phyloP scores from a whole-genome alignment of 2,797 vertebrate species.

The Leucoraja ocellata region DNA sequence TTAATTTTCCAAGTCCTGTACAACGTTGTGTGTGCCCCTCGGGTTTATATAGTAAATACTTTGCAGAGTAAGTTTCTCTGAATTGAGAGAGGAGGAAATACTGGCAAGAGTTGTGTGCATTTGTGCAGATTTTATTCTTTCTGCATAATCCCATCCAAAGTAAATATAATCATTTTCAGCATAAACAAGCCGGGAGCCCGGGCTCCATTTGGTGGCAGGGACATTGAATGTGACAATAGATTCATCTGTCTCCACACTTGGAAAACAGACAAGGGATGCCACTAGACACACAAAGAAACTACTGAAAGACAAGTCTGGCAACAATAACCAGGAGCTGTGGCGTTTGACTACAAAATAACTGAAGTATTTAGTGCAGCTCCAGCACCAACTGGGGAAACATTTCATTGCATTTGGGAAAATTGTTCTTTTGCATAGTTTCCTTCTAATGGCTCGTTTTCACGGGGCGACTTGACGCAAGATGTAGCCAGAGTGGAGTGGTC shows the following conservation, averaged over 20 bases:
- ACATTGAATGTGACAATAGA: background rate
- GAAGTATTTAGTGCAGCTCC: background rate
- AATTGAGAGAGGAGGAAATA: background rate
- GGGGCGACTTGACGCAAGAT: too few relatives aligned
- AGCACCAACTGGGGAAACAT: background rate
- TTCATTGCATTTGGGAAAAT: conserved; percentile 17
- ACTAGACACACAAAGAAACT: conserved; percentile 6
- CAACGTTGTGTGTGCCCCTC: background rate
- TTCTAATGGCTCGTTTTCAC: too few relatives aligned
- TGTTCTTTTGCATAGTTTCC: background rate
- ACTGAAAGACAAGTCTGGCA: conserved; percentile 27
- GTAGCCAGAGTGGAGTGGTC: too few relatives aligned
- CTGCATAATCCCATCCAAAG: conserved; percentile 49
- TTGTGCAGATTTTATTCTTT: conserved; percentile 52
- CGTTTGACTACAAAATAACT: conserved; percentile 17
- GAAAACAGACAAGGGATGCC: background rate
- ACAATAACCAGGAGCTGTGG: conserved; percentile 14
- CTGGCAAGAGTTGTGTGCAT: background rate
- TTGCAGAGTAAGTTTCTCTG: background rate
- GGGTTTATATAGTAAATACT: conserved; percentile 7
- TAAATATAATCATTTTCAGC: conserved; percentile 55
- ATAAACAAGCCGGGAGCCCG: conserved; percentile 3
- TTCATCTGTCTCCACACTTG: conserved; percentile 9
- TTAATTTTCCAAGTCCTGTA: background rate
- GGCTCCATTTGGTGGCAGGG: background rate